These are phyloP conservation scores for Miichthys miiuy DNA, from an alignment of 2,797 vertebrate genomes.

Conservation along the genomic window DNA sequence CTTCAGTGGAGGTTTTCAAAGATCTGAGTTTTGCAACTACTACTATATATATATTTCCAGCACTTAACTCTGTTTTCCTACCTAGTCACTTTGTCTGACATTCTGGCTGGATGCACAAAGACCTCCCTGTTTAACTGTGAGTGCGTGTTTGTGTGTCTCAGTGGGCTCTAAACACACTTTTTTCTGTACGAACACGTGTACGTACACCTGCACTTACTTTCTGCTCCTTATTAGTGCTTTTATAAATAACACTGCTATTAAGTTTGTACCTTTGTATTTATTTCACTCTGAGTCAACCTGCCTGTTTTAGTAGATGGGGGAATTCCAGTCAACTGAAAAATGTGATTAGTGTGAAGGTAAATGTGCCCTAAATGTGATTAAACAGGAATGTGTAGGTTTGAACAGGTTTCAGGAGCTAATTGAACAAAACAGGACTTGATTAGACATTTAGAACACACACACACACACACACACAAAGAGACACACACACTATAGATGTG, in stretches of 20 bases:
- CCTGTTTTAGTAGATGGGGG: constrained; percentile 13
- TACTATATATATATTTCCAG: constrained; percentile 6
- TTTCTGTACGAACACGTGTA: constrained; percentile 50
- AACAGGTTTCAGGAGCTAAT: constrained; percentile 7
- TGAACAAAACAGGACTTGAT: not conserved
- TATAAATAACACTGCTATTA: constrained; percentile 36
- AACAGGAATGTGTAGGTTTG: constrained; percentile 38
- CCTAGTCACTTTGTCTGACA: constrained; percentile 30
- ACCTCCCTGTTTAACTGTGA: constrained; percentile 53
- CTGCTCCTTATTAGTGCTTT: constrained; percentile 10
- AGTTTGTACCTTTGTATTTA: constrained; percentile 10
- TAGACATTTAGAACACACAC: constrained; percentile 10
- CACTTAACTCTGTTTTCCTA: constrained; percentile 16
- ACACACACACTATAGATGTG: not conserved
- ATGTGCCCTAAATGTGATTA: constrained; percentile 27
- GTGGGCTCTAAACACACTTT: constrained; percentile 48
- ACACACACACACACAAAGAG: not conserved
- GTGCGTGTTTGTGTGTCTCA: constrained; percentile 35
- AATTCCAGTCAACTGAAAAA: constrained; percentile 34
- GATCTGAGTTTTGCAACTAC: not conserved
- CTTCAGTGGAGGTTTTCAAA: not conserved
- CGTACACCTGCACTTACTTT: constrained; percentile 28
- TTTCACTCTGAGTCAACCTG: constrained; percentile 1
- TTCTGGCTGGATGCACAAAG: constrained; percentile 61
- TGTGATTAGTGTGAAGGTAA: constrained; percentile 7